phyloP scores from a whole-genome alignment of 2,797 vertebrate species.

The Nyctalus aviator region DNA sequence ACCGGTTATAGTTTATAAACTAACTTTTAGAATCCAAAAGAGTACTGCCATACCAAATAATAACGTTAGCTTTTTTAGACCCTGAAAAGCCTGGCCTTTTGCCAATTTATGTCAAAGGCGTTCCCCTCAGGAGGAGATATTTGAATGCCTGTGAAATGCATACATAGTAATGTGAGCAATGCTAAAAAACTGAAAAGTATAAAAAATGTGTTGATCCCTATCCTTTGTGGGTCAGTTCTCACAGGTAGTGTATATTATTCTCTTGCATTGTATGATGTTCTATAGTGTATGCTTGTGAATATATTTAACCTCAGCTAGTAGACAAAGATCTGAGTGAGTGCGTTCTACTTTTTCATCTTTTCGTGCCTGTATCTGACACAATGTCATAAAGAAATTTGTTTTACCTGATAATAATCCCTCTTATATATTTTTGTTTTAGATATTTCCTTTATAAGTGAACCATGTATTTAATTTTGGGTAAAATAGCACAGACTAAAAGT shows the following conservation, averaged over 20 bases:
- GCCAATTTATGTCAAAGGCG: neutral
- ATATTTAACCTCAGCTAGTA: constrained; percentile 1
- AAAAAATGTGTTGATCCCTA: neutral
- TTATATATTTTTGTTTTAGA: neutral
- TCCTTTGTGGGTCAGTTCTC: neutral
- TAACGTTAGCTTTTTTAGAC: neutral
- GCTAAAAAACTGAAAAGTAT: neutral
- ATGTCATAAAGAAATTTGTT: neutral
- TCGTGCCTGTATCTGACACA: neutral
- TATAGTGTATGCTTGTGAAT: neutral
- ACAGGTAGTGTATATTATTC: neutral
- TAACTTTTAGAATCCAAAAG: neutral
- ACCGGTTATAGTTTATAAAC: neutral
- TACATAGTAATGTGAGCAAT: neutral
- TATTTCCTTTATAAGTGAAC: neutral
- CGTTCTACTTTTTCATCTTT: neutral
- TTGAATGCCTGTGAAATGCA: neutral
- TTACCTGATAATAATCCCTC: neutral
- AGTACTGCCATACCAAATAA: neutral
- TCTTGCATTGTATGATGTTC: neutral
- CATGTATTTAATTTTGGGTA: constrained; percentile 14
- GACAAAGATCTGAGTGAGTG: neutral
- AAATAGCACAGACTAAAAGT: neutral
- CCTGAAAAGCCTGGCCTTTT: neutral
- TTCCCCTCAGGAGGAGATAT: neutral